phyloP scores from a whole-genome alignment of 2,797 vertebrate genomes.

The Clamator glandarius region DNA sequence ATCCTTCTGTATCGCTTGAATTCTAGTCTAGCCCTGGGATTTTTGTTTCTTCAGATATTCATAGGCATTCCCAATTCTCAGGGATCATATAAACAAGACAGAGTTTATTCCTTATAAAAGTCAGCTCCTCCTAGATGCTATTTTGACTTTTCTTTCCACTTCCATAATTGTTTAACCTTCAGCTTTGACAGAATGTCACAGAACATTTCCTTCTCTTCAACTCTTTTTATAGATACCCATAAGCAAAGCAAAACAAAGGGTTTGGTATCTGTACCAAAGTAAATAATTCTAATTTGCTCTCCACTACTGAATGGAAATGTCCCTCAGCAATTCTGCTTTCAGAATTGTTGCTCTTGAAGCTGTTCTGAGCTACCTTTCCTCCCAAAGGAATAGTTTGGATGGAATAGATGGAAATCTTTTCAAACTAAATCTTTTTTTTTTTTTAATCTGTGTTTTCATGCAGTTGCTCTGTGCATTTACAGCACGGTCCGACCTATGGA shows the following conservation, averaged over 20 bases:
- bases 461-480: background rate
- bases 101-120: background rate
- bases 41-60: background rate
- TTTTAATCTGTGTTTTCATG: background rate
- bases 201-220: background rate
- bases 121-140: background rate
- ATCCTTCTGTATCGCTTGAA: background rate
- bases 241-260: background rate
- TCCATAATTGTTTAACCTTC: background rate
- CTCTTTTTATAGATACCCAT: background rate
- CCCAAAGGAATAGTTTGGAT: background rate
- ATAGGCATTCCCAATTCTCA: background rate
- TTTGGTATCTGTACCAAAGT: background rate
- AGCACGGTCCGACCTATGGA: background rate
- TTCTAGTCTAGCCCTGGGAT: background rate
- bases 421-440: background rate
- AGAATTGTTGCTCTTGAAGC: background rate
- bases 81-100: background rate
- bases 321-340: background rate
- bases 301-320: background rate
- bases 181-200: background rate
- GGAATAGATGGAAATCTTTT: background rate
- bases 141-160: conserved; percentile 37
- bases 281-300: background rate
- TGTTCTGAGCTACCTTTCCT: background rate